These are phyloP conservation scores for Bemisia tabaci DNA, from an alignment of 1,140 invertebrate genomes.

Conservation along the genomic window DNA sequence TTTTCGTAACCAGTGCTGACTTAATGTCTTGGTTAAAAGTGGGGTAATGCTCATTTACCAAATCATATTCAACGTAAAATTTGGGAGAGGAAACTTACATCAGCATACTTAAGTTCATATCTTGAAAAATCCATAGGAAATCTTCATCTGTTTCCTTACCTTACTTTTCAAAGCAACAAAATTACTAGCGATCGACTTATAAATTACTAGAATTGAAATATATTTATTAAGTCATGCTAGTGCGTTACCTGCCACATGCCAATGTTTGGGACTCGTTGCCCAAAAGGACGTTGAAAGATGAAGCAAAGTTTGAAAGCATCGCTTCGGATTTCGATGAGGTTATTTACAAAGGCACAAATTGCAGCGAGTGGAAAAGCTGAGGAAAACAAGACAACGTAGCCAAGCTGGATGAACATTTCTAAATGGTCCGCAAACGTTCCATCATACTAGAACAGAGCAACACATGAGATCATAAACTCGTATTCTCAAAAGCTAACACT, in stretches of 20 bases:
- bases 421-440: conserved; percentile 94
- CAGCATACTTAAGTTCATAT: too few species aligned
- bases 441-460: conserved; percentile 48
- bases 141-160: too few species aligned
- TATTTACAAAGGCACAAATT: conserved; percentile 82
- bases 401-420: conserved; percentile 94
- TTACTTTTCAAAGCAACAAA: too few species aligned
- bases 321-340: conserved; percentile 82
- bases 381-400: conserved; percentile 92
- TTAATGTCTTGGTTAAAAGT: too few species aligned
- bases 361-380: conserved; percentile 91
- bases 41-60: too few species aligned
- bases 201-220: too few species aligned
- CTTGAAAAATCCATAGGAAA: too few species aligned
- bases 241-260: conserved; percentile 89
- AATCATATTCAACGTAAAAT: too few species aligned
- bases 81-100: too few species aligned
- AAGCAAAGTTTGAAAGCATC: conserved; percentile 95
- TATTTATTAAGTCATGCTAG: too few species aligned
- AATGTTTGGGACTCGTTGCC: conserved; percentile 78
- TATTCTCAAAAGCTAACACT: not conserved
- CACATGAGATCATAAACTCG: not conserved
- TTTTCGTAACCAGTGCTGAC: too few species aligned
- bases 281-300: conserved; percentile 85
- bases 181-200: too few species aligned